Evolutionary conservation across 2,113 vertebrate species (phyloP), one percentile per base, ranked within the genome.

Genomic region (Mixornis gularis): DNA sequence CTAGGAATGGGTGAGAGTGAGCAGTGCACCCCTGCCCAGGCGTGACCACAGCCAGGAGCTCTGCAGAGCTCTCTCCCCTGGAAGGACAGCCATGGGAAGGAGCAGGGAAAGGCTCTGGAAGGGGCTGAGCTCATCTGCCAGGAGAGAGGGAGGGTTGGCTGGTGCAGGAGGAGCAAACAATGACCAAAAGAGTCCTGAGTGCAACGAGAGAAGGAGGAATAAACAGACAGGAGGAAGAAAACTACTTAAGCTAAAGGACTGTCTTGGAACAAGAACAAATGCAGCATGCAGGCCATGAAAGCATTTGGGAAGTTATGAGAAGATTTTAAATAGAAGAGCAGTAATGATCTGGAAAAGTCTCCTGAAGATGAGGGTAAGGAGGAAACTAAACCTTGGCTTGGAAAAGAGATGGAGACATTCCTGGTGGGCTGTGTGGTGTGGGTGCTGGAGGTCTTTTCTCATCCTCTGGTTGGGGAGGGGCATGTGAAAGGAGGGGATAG

Each of bases 261-360:
- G 1, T 22, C 34, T 74, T 87, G 81, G 84, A 92, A 94, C 66
- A 69, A 76, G 81, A 60, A 58, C 70, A 96, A 93, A 82, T 72
- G 87, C 53, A 91, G 49, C 44, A 8, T n/a, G 27, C 43, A 78
- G 70, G 32, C 70, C 53, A 40, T 62, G 73, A 89, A 89, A 72
- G 70, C 78, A 32, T 84, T 93, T 27, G 63, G 77, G 66, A 68
- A 60, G 60, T n/a, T 38, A 36, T 2, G 30, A 58, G 79, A 21
- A 32, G 44, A 38, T 69, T 79, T 93, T 74, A 76, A 91, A 81
- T 24, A 55, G 43, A 40, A 66, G 48, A 72, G 52, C 17, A 49
- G n/a, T 41, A 92, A 84, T 36, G 34, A 38, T 65, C 62, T 71
- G 65, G n/a, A 85, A 64, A 58, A 72, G 19, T 48, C 9, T 89